Evolutionary conservation across 2,888 invertebrate genomes (phyloP).

Genomic region (Pyrrhia umbra): DNA sequence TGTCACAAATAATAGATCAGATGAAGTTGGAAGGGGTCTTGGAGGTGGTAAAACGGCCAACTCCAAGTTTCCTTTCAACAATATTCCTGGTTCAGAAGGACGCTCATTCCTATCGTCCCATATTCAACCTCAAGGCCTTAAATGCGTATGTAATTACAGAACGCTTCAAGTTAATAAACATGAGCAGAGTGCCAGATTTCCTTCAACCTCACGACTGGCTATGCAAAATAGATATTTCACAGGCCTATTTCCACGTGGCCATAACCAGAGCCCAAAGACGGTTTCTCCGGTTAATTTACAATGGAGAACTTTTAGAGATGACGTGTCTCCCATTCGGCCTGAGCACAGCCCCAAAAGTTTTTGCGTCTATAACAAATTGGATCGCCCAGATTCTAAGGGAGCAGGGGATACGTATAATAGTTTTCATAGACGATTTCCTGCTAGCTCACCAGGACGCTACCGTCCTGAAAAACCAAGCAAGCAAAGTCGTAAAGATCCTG

Average conservation of each 20-base stretch:
- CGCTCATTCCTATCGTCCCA: not conserved
- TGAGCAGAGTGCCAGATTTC: constrained; percentile 7
- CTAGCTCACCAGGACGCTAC: constrained; percentile 5
- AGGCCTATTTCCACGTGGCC: constrained; percentile 1
- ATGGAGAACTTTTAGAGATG: not conserved
- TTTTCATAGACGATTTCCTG: constrained; percentile 13
- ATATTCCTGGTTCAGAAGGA: not conserved
- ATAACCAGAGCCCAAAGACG: too few species aligned
- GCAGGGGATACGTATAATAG: too few species aligned
- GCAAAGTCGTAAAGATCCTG: constrained; percentile 4
- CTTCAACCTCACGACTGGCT: constrained; percentile 11
- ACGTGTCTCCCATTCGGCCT: not conserved
- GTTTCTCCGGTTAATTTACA: not conserved
- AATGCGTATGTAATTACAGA: not conserved
- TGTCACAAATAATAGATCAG: not conserved
- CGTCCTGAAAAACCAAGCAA: constrained; percentile 18
- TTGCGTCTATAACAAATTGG: not conserved
- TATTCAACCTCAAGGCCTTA: constrained; percentile 1
- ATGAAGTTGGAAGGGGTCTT: not conserved
- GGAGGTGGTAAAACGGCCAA: not conserved
- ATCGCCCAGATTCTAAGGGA: not conserved
- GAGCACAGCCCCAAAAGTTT: constrained; percentile 1
- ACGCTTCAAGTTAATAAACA: constrained; percentile 2
- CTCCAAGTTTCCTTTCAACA: not conserved
- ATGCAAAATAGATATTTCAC: constrained; percentile 5